Conservation (phyloP, 2,113 vertebrate species). For the Apodemus speciosus region DNA sequence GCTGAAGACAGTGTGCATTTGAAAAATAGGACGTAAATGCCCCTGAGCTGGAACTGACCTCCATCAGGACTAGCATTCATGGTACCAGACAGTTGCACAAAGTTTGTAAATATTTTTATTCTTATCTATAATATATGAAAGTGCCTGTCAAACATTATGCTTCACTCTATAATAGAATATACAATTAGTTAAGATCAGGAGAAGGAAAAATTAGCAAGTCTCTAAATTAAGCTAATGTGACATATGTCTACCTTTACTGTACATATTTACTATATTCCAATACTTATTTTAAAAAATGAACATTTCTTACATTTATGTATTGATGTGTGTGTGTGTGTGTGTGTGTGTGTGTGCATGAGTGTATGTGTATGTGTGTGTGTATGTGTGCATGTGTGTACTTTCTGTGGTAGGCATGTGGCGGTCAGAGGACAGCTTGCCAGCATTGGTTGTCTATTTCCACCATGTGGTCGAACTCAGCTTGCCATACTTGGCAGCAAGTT, state of each 20-base stretch:
- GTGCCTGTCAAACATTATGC: neutral
- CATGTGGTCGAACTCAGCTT: neutral
- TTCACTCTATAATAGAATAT: neutral
- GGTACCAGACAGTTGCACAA: too few relatives aligned
- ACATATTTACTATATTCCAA: neutral
- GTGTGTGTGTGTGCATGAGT: neutral
- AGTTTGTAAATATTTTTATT: slow-evolving; percentile 45
- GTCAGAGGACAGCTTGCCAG: neutral
- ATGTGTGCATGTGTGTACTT: neutral
- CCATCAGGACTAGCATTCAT: too few relatives aligned
- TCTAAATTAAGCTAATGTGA: slow-evolving; percentile 14
- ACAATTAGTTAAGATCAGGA: neutral
- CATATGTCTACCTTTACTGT: neutral
- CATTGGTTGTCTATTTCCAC: too few relatives aligned
- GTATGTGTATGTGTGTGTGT: neutral
- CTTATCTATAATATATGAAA: neutral
- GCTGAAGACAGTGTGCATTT: too few relatives aligned
- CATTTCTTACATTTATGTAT: neutral
- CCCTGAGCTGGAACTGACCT: too few relatives aligned
- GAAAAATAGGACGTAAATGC: too few relatives aligned
- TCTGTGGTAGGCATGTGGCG: neutral
- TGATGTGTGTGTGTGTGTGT: neutral
- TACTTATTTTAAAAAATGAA: slow-evolving; percentile 49
- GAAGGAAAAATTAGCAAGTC: slow-evolving; percentile 22
- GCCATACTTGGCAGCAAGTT: neutral